Percentiles rank a stretch among this genome's conserved stretches.
Evolutionary conservation across 92 coral and sea anemone species (phyloP).

Genomic region (Porites rus): DNA sequence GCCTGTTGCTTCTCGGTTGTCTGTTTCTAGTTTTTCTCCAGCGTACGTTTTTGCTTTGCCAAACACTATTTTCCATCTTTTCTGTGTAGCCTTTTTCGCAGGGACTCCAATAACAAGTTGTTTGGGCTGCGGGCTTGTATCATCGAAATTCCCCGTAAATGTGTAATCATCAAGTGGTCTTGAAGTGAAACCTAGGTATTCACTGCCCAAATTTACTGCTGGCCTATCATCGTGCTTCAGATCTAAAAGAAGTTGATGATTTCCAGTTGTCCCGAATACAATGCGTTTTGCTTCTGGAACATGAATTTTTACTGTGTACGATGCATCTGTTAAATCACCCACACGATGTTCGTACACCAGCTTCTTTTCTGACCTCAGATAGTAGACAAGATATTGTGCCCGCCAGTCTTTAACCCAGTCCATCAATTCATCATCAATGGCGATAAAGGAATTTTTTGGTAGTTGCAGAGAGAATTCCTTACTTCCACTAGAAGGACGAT

Average conservation of each 20-base stretch:
- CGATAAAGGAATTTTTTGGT: not conserved
- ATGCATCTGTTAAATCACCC: not conserved
- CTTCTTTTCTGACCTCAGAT: not conserved
- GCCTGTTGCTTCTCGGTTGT: not conserved
- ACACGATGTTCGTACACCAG: not conserved
- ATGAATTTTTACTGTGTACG: constrained; percentile 6
- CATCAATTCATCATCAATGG: not conserved
- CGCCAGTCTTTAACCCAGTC: not conserved
- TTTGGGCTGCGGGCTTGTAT: too few relatives aligned
- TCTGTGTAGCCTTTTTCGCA: not conserved
- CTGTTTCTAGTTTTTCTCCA: not conserved
- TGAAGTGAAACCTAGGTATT: too few relatives aligned
- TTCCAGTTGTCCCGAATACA: too few relatives aligned
- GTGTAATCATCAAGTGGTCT: too few relatives aligned
- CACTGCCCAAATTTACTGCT: too few relatives aligned
- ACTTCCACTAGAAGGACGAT: not conserved
- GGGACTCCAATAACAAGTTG: not conserved
- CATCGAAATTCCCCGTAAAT: too few relatives aligned
- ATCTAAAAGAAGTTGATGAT: too few relatives aligned
- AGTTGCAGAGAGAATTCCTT: not conserved
- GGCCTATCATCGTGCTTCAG: too few relatives aligned
- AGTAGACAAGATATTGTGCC: not conserved
- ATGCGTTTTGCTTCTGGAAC: constrained; percentile 4
- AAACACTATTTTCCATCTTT: not conserved
- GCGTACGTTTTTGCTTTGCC: not conserved